Base-by-base conservation (phyloP, 2,797 vertebrate species). In the Falco berigora region DNA sequence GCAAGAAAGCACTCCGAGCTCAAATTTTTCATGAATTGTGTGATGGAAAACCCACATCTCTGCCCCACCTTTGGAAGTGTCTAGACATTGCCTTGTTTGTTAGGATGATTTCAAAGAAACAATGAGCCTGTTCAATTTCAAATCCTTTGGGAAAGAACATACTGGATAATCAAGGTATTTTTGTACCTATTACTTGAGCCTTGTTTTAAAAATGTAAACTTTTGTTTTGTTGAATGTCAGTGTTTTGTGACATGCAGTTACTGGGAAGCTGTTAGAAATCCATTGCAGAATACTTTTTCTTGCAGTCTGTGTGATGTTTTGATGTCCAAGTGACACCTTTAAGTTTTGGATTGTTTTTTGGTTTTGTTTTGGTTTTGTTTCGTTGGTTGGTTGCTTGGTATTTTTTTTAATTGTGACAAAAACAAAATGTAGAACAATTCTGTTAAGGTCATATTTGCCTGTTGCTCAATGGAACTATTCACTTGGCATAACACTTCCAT, bases 31-130 rank as follows among this genome's bases (percentile, higher is more conserved):
- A 38, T 38, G 7, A 9, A 13, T 4, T 62, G 1, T 40, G 7
- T 15, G 9, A 25, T 46, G 12, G 25, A 36, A 91, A 76, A 36
- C 10, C 2, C 6, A 56, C 6, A 30, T 52, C 8, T 22, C 8
- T 75, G 11, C 5, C 5, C 9, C 20, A 40, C 3, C 24, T 47
- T 69, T 83, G 36, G 20, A 79, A 69, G 25, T 36, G 5, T 52
- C 14, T 8, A 58, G 18, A 6, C 1, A 2, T 2, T 17, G 21
- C 7, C 5, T 3, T 17, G 19, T 20, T 24, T 73, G 10, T 44
- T 88, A 72, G 22, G 8, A 46, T 23, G 5, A 53, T 63, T 63
- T 72, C 24, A 53, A 44, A 49, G 21, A 72, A 68, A 67, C 5
- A 14, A 4, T n/a, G 62, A 58, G 2, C 24, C 8, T 63, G 5